A percentile compares a stretch with the other conserved stretches of the same genome.
phyloP scores from a whole-genome alignment of 2,888 invertebrate genomes.

The Nezara viridula region DNA sequence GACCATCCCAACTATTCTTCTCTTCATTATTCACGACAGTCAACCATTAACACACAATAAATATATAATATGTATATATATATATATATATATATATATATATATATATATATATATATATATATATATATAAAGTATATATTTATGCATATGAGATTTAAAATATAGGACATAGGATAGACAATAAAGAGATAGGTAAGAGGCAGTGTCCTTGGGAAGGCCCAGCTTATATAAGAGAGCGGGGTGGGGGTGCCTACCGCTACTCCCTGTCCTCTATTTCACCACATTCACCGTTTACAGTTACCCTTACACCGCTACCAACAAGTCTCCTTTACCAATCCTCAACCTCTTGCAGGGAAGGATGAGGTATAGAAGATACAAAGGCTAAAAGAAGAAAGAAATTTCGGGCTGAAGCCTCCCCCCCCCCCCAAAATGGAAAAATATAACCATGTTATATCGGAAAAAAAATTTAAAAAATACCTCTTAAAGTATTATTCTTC shows the following conservation, averaged over 20 bases:
- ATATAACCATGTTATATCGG: too few species aligned
- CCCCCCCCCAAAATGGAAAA: too few species aligned
- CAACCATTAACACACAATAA: too few species aligned
- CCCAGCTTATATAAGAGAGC: not conserved
- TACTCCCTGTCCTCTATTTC: conserved; percentile 9
- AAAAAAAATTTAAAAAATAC: too few species aligned
- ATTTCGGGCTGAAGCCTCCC: too few species aligned
- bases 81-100: too few species aligned
- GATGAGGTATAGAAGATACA: not conserved
- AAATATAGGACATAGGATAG: not conserved
- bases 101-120: too few species aligned
- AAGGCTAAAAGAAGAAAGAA: too few species aligned
- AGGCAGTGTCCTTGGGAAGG: conserved; percentile 17
- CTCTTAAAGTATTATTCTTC: too few species aligned
- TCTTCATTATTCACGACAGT: too few species aligned
- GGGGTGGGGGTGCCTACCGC: not conserved
- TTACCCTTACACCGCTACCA: not conserved
- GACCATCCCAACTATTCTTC: too few species aligned
- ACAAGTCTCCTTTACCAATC: not conserved
- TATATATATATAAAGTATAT: not conserved
- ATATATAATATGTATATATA: too few species aligned
- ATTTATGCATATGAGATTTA: not conserved
- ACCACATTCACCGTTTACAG: conserved; percentile 42
- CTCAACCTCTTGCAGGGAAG: not conserved
- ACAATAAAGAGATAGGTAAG: conserved; percentile 3